Conservation (phyloP, 2,113 vertebrate genomes). For the Brachirus orientalis region DNA sequence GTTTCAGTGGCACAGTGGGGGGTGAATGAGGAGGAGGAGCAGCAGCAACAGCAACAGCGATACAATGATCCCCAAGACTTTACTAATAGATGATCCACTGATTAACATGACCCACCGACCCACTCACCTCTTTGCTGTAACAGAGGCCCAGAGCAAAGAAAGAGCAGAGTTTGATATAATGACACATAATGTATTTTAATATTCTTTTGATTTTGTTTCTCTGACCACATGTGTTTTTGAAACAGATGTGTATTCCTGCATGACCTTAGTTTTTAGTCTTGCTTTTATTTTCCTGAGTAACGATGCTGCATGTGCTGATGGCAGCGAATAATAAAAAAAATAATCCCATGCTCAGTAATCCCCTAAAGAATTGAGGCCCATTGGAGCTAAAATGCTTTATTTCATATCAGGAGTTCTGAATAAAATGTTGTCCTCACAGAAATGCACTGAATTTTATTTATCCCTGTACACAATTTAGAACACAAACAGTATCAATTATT, state of each 20-base stretch:
- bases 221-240: not conserved
- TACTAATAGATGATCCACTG: constrained; percentile 78
- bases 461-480: too few relatives aligned
- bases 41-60: constrained; percentile 14
- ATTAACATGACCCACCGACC: constrained; percentile 60
- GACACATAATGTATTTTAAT: too few relatives aligned
- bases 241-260: not conserved
- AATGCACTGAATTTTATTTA: not conserved
- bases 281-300: constrained; percentile 23
- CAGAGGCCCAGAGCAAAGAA: not conserved
- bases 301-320: constrained; percentile 14
- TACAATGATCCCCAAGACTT: constrained; percentile 63
- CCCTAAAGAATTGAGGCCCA: constrained; percentile 13
- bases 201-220: not conserved
- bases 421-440: too few relatives aligned
- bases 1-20: constrained; percentile 57
- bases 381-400: not conserved
- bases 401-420: too few relatives aligned
- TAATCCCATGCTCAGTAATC: constrained; percentile 46
- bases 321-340: not conserved
- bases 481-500: too few relatives aligned
- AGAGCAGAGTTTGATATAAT: too few relatives aligned
- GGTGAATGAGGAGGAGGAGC: constrained; percentile 6
- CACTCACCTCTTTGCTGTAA: constrained; percentile 6
- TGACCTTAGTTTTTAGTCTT: constrained; percentile 17